Percentiles rank a stretch among this genome's conserved stretches.
Evolutionary conservation across 92 coral and sea anemone genomes (phyloP).

Genomic region (Paragorgia papillata): DNA sequence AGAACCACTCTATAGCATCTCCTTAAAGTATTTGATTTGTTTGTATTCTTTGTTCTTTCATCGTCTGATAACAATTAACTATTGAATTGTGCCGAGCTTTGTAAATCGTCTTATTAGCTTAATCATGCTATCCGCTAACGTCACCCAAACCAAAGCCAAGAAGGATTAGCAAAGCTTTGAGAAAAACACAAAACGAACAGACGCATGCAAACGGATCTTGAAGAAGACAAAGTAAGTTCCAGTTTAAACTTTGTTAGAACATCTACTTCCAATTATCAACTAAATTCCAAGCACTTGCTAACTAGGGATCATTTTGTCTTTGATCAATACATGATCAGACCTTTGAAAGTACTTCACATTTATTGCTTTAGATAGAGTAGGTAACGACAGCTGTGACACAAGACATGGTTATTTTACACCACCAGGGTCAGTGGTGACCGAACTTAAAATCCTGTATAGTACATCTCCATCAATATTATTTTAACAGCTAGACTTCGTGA

Average conservation of each 20-base stretch:
- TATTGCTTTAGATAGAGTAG: not conserved
- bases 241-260: no score
- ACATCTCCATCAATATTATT: no score
- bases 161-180: not conserved
- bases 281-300: not conserved
- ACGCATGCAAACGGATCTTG: not conserved
- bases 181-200: not conserved
- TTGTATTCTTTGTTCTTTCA: not conserved
- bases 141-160: not conserved
- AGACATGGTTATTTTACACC: no score
- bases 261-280: not conserved
- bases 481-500: no score
- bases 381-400: not conserved
- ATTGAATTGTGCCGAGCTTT: conserved; percentile 14
- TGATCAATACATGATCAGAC: no score
- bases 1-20: not conserved
- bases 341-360: not conserved
- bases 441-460: no score
- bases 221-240: not conserved
- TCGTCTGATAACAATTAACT: not conserved
- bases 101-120: conserved; percentile 14
- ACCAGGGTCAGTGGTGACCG: no score
- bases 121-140: conserved; percentile 18
- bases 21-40: not conserved
- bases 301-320: not conserved